Conservation (phyloP, 2,113 vertebrate genomes). For the Siniperca knerii region DNA sequence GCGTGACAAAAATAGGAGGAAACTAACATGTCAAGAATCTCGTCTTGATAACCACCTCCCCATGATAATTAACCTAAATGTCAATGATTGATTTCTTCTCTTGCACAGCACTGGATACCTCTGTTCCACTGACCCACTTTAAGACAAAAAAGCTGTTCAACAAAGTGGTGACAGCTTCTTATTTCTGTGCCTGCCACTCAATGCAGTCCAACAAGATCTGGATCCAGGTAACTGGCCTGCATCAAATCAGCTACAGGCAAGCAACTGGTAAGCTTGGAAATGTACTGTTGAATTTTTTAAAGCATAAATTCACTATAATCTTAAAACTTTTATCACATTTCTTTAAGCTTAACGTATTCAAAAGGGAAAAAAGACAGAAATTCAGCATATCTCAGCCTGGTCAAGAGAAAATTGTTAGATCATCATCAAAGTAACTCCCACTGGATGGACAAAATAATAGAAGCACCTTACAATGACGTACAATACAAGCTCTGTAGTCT, state of each 20-base stretch:
- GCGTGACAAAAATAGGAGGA: not conserved
- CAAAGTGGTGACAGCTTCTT: constrained; percentile 20
- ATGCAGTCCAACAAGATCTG: not conserved
- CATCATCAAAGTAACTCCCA: not conserved
- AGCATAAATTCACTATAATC: not conserved
- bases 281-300: not conserved
- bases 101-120: constrained; percentile 29
- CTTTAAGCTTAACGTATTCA: not conserved
- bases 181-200: constrained; percentile 28
- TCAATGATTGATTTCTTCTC: constrained; percentile 49
- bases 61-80: constrained; percentile 60
- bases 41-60: constrained; percentile 26
- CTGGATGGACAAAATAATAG: not conserved
- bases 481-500: not conserved
- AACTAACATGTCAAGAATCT: constrained; percentile 1
- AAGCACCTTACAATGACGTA: not conserved
- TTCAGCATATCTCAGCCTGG: not conserved
- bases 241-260: not conserved
- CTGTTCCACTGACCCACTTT: constrained; percentile 75
- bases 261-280: not conserved
- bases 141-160: constrained; percentile 40
- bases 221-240: constrained; percentile 18
- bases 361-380: not conserved
- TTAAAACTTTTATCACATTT: not conserved
- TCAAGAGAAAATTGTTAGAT: not conserved